Conservation (phyloP, 2,113 vertebrate genomes). For the Mormyrus lacerda region DNA sequence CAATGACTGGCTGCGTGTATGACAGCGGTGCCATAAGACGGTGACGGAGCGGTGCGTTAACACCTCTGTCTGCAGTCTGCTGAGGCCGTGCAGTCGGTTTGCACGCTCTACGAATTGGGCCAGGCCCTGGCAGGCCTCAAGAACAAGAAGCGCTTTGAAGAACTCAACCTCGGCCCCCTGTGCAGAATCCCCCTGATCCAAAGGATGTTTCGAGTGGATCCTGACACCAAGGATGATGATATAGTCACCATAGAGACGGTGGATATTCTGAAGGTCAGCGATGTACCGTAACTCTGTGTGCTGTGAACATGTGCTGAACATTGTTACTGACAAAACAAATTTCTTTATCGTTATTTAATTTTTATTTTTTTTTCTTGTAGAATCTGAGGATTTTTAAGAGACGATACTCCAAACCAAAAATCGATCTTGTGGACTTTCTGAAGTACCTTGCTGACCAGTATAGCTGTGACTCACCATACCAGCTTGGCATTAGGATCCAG, state of each 20-base stretch:
- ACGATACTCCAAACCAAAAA: constrained; percentile 25
- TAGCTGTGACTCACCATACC: constrained; percentile 59
- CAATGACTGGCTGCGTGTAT: not conserved
- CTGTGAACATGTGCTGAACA: not conserved
- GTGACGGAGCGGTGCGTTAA: not conserved
- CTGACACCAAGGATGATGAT: constrained; percentile 62
- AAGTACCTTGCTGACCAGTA: constrained; percentile 61
- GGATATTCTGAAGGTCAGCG: constrained; percentile 60
- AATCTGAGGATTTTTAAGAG: constrained; percentile 52
- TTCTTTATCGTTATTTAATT: not conserved
- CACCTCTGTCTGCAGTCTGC: constrained; percentile 38
- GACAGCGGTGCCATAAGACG: not conserved
- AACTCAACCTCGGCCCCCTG: constrained; percentile 64
- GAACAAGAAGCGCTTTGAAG: constrained; percentile 63
- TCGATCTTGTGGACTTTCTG: constrained; percentile 65
- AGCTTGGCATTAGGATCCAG: constrained; percentile 62
- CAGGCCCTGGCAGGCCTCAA: constrained; percentile 59
- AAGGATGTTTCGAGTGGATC: constrained; percentile 59
- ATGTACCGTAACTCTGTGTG: not conserved
- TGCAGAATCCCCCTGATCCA: constrained; percentile 63
- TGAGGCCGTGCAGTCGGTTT: constrained; percentile 47
- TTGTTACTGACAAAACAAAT: not conserved
- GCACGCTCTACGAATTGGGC: constrained; percentile 64
- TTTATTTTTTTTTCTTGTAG: constrained; percentile 36
- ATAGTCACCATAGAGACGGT: constrained; percentile 60